Base-by-base conservation (phyloP, 1,140 invertebrate genomes). In the Chymomyza costata region DNA sequence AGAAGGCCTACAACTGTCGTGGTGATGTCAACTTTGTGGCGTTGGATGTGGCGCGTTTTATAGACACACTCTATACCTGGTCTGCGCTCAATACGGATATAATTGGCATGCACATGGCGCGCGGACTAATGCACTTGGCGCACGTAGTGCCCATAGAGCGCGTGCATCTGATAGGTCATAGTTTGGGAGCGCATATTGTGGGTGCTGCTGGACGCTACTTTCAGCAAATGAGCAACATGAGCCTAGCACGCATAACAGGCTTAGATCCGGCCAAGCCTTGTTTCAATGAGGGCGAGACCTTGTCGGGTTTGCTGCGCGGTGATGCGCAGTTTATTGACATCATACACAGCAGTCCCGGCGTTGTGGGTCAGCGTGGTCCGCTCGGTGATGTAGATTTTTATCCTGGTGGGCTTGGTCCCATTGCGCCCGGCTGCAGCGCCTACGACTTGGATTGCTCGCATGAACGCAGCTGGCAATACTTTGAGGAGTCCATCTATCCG, bases 351-450 rank as follows among this genome's bases (percentile, higher is more conserved):
- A 92, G 91, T 67, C 89, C 88, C 2, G 91, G 91, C 0, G 88
- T 90, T 28, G 89, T 92, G 62, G 92, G 58, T 7, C 49, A 35
- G 34, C 8, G 8, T 2, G 39, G 49, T 10, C 25, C 58, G 0
- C 10, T 50, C n/a, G 58, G 93, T 10, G 87, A 91, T 55, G 88
- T 86, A 0, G 93, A 94, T 82, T 94, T 94, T 85, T 94, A 89
- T 82, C 91, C 92, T 0, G 38, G 31, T 35, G 50, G 57, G 10
- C 32, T 44, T 28, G 35, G n/a, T 0, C 25, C 45, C 8, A 18
- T 50, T 62, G 87, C 86, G 64, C 86, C 87, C 0, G 74, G 86
- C 45, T 88, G 87, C 43, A n/a, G n/a, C n/a, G n/a, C n/a, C n/a
- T 25, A 85, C 17, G 19, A 71, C 66, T 80, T 90, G 55, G 86